Conservation (phyloP, 2,113 vertebrate species). For the Phoenicopterus ruber region DNA sequence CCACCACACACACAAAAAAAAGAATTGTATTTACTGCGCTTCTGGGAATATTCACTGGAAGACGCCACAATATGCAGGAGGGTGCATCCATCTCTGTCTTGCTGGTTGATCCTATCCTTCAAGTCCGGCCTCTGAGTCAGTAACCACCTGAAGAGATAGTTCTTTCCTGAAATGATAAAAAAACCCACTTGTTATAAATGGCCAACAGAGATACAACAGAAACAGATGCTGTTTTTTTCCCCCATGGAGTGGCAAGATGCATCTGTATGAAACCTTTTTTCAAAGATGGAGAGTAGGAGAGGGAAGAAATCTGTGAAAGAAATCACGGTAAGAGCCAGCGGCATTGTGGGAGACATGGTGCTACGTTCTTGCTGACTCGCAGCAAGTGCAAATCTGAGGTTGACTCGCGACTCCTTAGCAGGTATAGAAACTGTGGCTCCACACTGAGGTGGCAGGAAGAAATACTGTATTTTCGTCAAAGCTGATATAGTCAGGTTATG, state of each 20-base stretch:
- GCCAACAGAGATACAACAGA: background rate
- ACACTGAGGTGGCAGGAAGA: background rate
- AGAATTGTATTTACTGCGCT: constrained; percentile 47
- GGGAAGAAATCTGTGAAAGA: background rate
- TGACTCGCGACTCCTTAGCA: background rate
- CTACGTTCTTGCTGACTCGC: accelerated
- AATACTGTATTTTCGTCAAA: background rate
- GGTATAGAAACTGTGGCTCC: background rate
- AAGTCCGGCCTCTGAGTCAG: constrained; percentile 64
- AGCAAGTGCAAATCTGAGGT: background rate
- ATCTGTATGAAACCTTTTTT: background rate
- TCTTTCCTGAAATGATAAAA: constrained; percentile 65
- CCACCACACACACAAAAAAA: background rate
- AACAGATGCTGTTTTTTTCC: background rate
- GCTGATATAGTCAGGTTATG: background rate
- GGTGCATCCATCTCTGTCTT: constrained; percentile 69
- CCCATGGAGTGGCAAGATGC: background rate
- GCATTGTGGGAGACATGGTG: background rate
- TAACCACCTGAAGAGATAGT: constrained; percentile 73
- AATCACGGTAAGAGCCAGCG: background rate
- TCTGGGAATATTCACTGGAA: constrained; percentile 57
- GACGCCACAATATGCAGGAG: constrained; percentile 74
- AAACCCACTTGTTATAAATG: background rate
- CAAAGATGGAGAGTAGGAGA: accelerated
- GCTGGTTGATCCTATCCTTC: constrained; percentile 72